These are phyloP conservation scores for Lasius platythorax DNA, from an alignment of 2,888 invertebrate genomes.

Conservation along the genomic window DNA sequence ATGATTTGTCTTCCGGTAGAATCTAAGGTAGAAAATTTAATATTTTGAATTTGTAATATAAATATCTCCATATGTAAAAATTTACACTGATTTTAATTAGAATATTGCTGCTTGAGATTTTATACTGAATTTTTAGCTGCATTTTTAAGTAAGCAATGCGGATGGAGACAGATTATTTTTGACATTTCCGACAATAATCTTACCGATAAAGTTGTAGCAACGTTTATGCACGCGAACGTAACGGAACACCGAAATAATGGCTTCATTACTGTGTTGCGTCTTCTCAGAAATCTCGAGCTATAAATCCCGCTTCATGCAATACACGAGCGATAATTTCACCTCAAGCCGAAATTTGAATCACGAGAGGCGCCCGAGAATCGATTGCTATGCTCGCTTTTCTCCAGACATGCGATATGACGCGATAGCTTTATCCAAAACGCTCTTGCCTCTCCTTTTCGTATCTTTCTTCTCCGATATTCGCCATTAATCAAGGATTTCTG, in stretches of 20 bases:
- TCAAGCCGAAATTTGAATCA: conserved; percentile 50
- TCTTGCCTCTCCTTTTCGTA: too few relatives aligned
- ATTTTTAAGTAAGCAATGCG: not conserved
- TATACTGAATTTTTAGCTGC: not conserved
- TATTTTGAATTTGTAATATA: conserved; percentile 1
- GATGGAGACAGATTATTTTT: not conserved
- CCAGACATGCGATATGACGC: conserved; percentile 34
- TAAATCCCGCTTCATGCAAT: conserved; percentile 37
- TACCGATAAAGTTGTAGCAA: conserved; percentile 9
- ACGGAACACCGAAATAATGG: conserved; percentile 15
- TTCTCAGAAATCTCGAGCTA: conserved; percentile 28
- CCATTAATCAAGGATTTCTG: not conserved
- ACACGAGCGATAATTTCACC: conserved; percentile 34
- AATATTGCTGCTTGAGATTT: not conserved
- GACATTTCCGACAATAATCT: not conserved
- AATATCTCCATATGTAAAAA: not conserved
- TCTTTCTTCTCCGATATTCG: not conserved
- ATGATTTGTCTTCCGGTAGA: not conserved
- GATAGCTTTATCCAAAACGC: conserved; percentile 15
- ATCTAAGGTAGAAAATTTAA: not conserved
- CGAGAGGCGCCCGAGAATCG: conserved; percentile 31
- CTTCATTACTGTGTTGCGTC: conserved; percentile 26
- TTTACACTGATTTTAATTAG: not conserved
- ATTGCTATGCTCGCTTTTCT: conserved; percentile 24
- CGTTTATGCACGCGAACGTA: conserved; percentile 6